These are phyloP conservation scores for Megaceryle maxima DNA, from an alignment of 2,113 vertebrate genomes.

Conservation along the genomic window DNA sequence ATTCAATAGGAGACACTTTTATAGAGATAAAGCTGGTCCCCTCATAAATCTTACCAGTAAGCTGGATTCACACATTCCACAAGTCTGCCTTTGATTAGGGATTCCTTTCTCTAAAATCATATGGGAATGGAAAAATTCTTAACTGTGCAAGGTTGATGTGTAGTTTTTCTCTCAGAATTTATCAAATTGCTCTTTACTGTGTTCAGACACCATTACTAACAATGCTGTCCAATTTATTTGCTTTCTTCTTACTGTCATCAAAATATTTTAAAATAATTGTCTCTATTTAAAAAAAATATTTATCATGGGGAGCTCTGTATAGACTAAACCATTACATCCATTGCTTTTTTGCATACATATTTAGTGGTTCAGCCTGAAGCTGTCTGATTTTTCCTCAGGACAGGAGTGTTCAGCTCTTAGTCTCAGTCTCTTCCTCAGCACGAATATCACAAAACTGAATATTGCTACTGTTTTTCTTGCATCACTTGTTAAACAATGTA, in stretches of 20 bases:
- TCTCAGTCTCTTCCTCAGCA: background rate
- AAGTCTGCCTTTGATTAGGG: background rate
- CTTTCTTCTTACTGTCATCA: background rate
- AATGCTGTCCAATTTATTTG: background rate
- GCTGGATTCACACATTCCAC: background rate
- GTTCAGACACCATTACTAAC: background rate
- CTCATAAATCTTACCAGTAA: constrained; percentile 6
- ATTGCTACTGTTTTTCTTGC: background rate
- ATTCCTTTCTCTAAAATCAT: background rate
- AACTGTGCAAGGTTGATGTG: background rate
- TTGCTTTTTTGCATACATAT: background rate
- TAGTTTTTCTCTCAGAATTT: background rate
- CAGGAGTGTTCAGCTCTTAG: background rate
- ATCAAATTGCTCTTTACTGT: background rate
- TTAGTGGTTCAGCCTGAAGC: background rate
- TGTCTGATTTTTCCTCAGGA: background rate
- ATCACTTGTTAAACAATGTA: background rate
- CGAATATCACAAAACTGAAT: background rate
- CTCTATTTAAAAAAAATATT: background rate
- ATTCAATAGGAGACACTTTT: background rate
- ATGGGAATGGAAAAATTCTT: background rate
- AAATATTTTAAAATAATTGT: background rate
- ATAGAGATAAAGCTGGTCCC: background rate
- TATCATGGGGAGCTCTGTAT: background rate
- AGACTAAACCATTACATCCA: background rate